Evolutionary conservation across 2,888 invertebrate species (phyloP).

Genomic region (Saturnia pavonia): DNA sequence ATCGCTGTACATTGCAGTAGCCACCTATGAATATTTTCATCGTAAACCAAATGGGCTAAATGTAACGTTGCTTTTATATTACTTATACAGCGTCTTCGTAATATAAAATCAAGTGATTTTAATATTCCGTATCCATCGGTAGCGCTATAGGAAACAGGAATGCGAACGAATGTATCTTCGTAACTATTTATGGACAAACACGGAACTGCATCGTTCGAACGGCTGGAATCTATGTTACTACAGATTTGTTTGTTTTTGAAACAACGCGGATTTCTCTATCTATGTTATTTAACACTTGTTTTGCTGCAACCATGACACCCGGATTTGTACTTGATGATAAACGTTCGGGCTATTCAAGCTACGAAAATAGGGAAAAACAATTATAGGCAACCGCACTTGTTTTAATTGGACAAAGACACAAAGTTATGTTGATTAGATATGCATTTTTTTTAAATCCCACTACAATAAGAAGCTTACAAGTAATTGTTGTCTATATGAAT

Average conservation of each 20-base stretch:
- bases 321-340: background rate
- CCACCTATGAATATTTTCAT: too few relatives aligned
- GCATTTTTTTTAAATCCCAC: too few relatives aligned
- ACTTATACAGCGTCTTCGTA: background rate
- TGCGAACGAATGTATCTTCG: constrained; percentile 28
- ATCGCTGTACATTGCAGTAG: too few relatives aligned
- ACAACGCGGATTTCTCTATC: constrained; percentile 16
- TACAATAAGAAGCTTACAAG: too few relatives aligned
- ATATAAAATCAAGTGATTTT: background rate
- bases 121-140: background rate
- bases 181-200: constrained; percentile 35
- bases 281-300: constrained; percentile 14
- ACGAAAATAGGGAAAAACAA: background rate
- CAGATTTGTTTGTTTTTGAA: constrained; percentile 22
- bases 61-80: background rate
- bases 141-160: constrained; percentile 28
- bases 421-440: too few relatives aligned
- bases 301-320: constrained; percentile 4
- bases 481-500: too few relatives aligned
- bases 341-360: background rate
- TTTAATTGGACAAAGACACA: too few relatives aligned
- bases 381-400: background rate
- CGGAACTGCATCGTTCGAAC: constrained; percentile 30
- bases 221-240: constrained; percentile 23
- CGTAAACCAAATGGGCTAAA: background rate